Conservation (phyloP, 2,113 vertebrate species). For the Oryzias javanicus region DNA sequence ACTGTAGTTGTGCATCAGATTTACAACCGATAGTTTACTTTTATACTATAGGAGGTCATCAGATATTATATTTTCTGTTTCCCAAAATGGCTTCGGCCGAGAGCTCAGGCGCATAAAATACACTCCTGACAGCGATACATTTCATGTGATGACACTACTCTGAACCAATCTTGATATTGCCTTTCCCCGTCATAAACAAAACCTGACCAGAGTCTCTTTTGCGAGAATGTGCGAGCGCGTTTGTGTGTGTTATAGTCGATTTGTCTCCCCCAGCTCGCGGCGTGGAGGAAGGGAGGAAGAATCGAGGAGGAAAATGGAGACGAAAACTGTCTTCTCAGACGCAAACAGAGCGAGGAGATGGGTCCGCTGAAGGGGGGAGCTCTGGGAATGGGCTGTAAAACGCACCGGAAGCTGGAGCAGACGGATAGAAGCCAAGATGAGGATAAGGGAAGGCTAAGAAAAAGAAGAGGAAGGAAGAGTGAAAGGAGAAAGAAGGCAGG, state of each 20-base stretch:
- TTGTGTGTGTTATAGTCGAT: slow-evolving; percentile 27
- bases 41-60: slow-evolving; percentile 72
- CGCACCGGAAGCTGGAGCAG: slow-evolving; percentile 54
- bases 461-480: slow-evolving; percentile 33
- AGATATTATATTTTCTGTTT: slow-evolving; percentile 76
- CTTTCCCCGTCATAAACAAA: slow-evolving; percentile 74
- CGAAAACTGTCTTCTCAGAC: slow-evolving; percentile 48
- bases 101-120: slow-evolving; percentile 71
- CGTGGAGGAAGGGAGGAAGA: slow-evolving; percentile 17
- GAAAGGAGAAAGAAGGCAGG: slow-evolving; percentile 34
- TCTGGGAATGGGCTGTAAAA: slow-evolving; percentile 54
- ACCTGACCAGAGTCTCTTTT: slow-evolving; percentile 66
- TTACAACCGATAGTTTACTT: slow-evolving; percentile 74
- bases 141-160: slow-evolving; percentile 76
- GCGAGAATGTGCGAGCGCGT: slow-evolving; percentile 13
- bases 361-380: slow-evolving; percentile 50
- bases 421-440: slow-evolving; percentile 34
- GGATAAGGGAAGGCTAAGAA: slow-evolving; percentile 32
- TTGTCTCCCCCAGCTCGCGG: slow-evolving; percentile 34
- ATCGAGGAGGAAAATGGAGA: slow-evolving; percentile 29
- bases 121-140: slow-evolving; percentile 69
- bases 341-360: slow-evolving; percentile 47
- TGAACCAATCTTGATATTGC: slow-evolving; percentile 76
- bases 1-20: slow-evolving; percentile 65
- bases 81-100: slow-evolving; percentile 71